phyloP scores from a whole-genome alignment of 2,888 invertebrate genomes.

The Stramonita haemastoma region DNA sequence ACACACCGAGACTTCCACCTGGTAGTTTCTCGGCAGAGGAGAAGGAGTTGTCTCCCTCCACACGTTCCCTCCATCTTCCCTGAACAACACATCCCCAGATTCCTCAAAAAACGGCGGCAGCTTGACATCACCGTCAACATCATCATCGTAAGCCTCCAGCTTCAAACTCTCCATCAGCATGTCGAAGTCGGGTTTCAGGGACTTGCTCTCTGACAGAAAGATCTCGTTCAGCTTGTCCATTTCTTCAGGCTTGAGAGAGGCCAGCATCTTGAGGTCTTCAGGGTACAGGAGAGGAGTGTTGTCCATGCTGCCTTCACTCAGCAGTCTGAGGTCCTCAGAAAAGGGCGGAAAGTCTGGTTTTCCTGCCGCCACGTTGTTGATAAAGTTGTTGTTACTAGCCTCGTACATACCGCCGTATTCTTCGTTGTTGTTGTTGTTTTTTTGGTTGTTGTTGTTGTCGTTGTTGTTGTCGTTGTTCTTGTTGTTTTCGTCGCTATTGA shows the following conservation, averaged over 20 bases:
- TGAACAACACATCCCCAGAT: no score
- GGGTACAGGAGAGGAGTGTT: background rate
- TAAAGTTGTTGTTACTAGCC: slow-evolving; percentile 2
- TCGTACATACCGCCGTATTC: background rate
- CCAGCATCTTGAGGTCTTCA: background rate
- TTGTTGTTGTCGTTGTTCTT: background rate
- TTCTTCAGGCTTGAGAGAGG: background rate
- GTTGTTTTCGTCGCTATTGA: no score
- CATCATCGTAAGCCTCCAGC: background rate
- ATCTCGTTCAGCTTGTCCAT: background rate
- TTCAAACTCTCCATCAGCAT: background rate
- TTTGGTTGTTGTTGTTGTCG: background rate
- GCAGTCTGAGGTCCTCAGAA: background rate
- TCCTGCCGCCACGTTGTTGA: slow-evolving; percentile 7
- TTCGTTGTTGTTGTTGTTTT: no score
- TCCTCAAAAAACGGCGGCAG: background rate
- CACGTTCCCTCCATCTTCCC: background rate
- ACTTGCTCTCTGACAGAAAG: slow-evolving; percentile 13
- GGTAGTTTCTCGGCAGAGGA: no score
- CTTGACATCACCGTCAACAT: background rate
- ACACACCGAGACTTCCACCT: no score
- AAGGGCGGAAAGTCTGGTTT: background rate
- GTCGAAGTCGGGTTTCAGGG: background rate
- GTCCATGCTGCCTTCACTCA: background rate
- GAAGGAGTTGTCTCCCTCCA: background rate